Percentiles rank a stretch among this genome's conserved stretches.
These are phyloP conservation scores for Synanthedon vespiformis DNA, from an alignment of 2,888 invertebrate species.

Conservation along the genomic window DNA sequence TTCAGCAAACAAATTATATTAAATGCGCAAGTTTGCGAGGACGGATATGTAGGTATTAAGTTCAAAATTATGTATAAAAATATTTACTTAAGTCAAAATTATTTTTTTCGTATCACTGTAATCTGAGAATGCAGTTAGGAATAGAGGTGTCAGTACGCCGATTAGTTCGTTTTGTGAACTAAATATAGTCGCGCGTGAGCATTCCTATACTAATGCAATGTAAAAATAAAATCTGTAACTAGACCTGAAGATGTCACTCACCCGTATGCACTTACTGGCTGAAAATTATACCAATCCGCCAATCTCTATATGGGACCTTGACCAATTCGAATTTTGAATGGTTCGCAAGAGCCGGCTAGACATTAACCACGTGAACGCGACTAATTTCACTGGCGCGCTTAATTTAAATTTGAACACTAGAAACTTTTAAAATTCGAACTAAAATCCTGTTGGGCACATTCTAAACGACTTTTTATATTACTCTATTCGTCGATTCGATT, in stretches of 20 bases:
- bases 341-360: constrained; percentile 29
- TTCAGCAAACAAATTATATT: too few species aligned
- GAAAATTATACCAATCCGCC: constrained; percentile 36
- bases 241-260: constrained; percentile 53
- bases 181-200: constrained; percentile 57
- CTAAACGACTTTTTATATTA: constrained; percentile 14
- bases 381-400: constrained; percentile 35
- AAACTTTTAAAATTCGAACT: constrained; percentile 12
- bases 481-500: constrained; percentile 17
- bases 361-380: constrained; percentile 30
- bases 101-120: not conserved
- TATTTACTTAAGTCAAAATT: not conserved
- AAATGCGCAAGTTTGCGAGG: too few species aligned
- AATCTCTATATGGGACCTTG: constrained; percentile 39
- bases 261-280: constrained; percentile 37
- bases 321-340: constrained; percentile 42
- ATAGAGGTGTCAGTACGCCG: constrained; percentile 35
- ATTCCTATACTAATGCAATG: constrained; percentile 29
- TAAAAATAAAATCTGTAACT: constrained; percentile 50
- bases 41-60: not conserved
- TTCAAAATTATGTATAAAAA: not conserved
- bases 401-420: constrained; percentile 18
- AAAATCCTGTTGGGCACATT: constrained; percentile 19
- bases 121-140: constrained; percentile 28
- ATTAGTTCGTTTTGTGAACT: constrained; percentile 28